phyloP scores from a whole-genome alignment of 2,113 vertebrate species.

The Heterochromis multidens region DNA sequence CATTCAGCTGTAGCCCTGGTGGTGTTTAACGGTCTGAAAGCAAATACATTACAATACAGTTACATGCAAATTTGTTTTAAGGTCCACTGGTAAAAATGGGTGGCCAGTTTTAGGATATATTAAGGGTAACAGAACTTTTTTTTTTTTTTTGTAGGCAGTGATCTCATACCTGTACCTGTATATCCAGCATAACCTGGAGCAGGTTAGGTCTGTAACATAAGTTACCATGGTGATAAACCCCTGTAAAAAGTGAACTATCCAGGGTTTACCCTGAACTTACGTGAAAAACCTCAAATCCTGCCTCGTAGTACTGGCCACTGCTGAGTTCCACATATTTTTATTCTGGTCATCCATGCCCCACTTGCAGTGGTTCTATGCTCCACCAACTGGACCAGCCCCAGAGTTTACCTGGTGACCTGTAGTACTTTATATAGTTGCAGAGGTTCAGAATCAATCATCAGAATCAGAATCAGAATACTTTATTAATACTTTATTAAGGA shows the following conservation, averaged over 20 bases:
- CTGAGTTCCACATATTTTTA: background rate
- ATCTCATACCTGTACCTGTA: background rate
- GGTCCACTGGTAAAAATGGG: background rate
- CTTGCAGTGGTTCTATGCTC: background rate
- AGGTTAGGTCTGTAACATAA: background rate
- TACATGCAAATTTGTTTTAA: background rate
- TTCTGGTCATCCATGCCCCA: background rate
- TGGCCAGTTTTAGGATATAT: background rate
- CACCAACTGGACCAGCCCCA: background rate
- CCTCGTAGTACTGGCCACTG: too few relatives aligned
- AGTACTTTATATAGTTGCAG: background rate
- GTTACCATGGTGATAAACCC: background rate
- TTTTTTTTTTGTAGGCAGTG: background rate
- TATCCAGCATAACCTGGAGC: background rate
- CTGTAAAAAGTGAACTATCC: background rate
- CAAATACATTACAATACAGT: background rate
- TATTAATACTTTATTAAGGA: too few relatives aligned
- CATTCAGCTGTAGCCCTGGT: background rate
- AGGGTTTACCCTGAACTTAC: background rate
- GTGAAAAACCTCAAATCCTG: background rate
- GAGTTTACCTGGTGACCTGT: background rate
- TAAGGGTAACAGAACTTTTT: background rate
- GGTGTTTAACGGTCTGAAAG: background rate
- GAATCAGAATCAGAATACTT: too few relatives aligned
- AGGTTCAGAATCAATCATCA: too few relatives aligned